Conservation (phyloP, 2,888 invertebrate genomes). For the Ptilodon capucinus region DNA sequence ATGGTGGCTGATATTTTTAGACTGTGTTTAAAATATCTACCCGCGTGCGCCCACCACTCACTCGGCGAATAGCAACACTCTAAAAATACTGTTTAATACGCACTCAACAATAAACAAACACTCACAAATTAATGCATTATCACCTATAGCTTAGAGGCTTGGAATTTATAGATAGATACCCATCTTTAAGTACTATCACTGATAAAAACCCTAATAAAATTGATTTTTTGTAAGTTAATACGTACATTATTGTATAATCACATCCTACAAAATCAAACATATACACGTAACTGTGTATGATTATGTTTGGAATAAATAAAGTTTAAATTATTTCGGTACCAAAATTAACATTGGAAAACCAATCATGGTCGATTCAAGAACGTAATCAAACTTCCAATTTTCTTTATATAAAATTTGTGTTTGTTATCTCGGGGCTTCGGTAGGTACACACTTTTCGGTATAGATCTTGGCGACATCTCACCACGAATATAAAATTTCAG, state of each 20-base stretch:
- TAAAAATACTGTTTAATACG: conserved; percentile 37
- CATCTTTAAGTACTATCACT: too few species aligned
- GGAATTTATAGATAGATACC: too few species aligned
- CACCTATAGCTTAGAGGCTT: background rate
- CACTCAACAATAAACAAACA: conserved; percentile 1
- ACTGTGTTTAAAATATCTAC: conserved; percentile 54
- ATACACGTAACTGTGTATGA: too few species aligned
- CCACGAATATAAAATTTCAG: conserved; percentile 37
- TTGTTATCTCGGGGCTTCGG: conserved; percentile 21
- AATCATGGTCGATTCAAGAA: conserved; percentile 3
- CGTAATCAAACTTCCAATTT: conserved; percentile 25
- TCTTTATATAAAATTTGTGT: conserved; percentile 22
- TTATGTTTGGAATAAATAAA: too few species aligned
- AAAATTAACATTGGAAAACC: background rate
- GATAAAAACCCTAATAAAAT: too few species aligned
- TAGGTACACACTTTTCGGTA: conserved; percentile 30
- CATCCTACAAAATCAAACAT: too few species aligned
- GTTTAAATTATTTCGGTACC: too few species aligned
- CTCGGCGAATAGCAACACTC: conserved; percentile 30
- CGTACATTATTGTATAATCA: too few species aligned
- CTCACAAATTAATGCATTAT: background rate
- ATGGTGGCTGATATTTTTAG: conserved; percentile 60
- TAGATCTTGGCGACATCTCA: conserved; percentile 32
- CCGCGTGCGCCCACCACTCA: conserved; percentile 48
- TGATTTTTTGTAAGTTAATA: too few species aligned